Conservation (phyloP, 2,888 invertebrate species). For the Cerceris rybyensis region DNA sequence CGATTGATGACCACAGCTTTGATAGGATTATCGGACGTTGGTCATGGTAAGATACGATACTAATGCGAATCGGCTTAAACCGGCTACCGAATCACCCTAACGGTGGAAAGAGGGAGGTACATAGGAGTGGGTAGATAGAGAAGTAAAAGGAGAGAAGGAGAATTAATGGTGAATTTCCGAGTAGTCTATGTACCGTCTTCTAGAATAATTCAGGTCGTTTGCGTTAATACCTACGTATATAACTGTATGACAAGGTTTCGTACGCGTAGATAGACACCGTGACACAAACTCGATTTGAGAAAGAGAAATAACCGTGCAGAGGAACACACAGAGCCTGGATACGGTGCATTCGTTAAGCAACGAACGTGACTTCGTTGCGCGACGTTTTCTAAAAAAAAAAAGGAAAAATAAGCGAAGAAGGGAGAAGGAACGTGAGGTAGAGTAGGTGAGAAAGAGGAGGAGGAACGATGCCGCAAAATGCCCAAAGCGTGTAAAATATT, state of each 20-base stretch:
- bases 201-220: conserved; percentile 66
- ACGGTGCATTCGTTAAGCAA: conserved; percentile 67
- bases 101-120: background rate
- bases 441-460: background rate
- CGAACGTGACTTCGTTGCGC: conserved; percentile 69
- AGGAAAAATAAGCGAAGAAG: conserved; percentile 16
- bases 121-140: background rate
- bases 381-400: conserved; percentile 43
- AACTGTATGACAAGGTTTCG: conserved; percentile 13
- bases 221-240: conserved; percentile 63
- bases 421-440: conserved; percentile 4
- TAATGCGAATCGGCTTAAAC: conserved; percentile 65
- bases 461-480: conserved; percentile 49
- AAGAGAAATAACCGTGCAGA: conserved; percentile 51
- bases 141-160: background rate
- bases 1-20: conserved; percentile 63
- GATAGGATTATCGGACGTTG: conserved; percentile 29
- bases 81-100: background rate
- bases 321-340: conserved; percentile 29
- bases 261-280: conserved; percentile 22
- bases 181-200: conserved; percentile 62
- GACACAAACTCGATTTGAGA: conserved; percentile 50
- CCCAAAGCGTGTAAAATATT: conserved; percentile 68
- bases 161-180: conserved; percentile 28
- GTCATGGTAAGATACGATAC: conserved; percentile 59